Evolutionary conservation across 2,797 vertebrate genomes (phyloP).

Genomic region (Hephaestus fuliginosus): DNA sequence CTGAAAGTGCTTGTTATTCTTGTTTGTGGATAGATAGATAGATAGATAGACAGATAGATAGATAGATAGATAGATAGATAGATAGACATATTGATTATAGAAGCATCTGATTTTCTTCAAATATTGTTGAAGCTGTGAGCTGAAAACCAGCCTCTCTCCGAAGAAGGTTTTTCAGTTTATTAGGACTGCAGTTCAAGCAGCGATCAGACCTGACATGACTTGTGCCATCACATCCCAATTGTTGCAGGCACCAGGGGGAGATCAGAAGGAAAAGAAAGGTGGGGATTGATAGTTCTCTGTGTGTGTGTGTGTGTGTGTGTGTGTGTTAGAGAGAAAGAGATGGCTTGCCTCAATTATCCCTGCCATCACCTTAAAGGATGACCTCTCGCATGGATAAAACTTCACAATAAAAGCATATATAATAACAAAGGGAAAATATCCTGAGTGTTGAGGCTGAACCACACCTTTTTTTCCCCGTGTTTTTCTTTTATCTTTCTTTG

Average conservation of each 20-base stretch:
- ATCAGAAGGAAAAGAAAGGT: constrained; percentile 18
- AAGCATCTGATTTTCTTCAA: background rate
- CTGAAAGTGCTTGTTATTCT: constrained; percentile 8
- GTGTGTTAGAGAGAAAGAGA: background rate
- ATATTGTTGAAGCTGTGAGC: background rate
- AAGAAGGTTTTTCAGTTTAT: background rate
- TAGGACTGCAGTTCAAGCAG: constrained; percentile 33
- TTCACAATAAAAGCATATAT: no score
- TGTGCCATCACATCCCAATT: constrained; percentile 41
- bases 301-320: constrained; percentile 10
- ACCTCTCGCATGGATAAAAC: background rate
- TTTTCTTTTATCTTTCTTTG: constrained; percentile 17
- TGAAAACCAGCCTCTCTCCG: background rate
- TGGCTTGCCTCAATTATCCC: background rate
- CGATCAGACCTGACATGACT: constrained; percentile 43
- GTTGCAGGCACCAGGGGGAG: constrained; percentile 30
- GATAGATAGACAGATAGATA: background rate
- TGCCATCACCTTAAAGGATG: background rate
- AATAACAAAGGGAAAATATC: background rate
- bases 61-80: constrained; percentile 5
- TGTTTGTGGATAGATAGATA: background rate
- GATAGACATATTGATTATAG: no score
- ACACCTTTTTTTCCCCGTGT: background rate
- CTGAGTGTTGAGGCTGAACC: background rate
- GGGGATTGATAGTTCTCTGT: constrained; percentile 16